phyloP scores from a whole-genome alignment of 2,113 vertebrate genomes.

The Tyto alba region DNA sequence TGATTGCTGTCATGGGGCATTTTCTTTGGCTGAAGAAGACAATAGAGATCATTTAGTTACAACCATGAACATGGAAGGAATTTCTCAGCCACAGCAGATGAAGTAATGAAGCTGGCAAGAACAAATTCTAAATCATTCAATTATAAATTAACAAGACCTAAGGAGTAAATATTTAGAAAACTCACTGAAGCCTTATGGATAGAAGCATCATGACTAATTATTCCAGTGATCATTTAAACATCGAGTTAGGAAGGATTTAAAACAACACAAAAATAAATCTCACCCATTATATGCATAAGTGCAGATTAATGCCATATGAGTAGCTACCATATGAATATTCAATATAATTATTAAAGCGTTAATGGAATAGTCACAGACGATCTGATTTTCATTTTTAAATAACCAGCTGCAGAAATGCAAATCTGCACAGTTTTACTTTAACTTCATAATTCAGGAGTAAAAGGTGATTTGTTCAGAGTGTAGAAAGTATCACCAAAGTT shows the following conservation, averaged over 20 bases:
- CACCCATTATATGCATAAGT: not conserved
- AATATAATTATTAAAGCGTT: not conserved
- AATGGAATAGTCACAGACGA: not conserved
- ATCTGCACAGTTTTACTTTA: not conserved
- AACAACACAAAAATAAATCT: slow-evolving; percentile 3
- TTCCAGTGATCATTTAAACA: not conserved
- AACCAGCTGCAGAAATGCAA: not conserved
- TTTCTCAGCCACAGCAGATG: not conserved
- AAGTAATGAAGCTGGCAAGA: not conserved
- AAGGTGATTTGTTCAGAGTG: not conserved
- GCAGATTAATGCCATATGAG: not conserved
- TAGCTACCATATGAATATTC: not conserved
- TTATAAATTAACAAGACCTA: not conserved
- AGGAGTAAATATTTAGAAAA: slow-evolving; percentile 21
- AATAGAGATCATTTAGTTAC: not conserved
- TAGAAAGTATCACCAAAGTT: not conserved
- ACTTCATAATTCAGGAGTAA: not conserved
- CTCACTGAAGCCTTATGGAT: not conserved
- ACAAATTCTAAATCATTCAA: not conserved
- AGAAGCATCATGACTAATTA: not conserved
- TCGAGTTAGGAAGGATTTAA: not conserved
- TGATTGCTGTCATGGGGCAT: not conserved
- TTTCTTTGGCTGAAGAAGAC: not conserved
- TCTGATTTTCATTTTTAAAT: not conserved
- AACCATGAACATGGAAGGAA: not conserved